Evolutionary conservation across 1,140 invertebrate genomes (phyloP).

Genomic region (Pemphigus obesinymphae): DNA sequence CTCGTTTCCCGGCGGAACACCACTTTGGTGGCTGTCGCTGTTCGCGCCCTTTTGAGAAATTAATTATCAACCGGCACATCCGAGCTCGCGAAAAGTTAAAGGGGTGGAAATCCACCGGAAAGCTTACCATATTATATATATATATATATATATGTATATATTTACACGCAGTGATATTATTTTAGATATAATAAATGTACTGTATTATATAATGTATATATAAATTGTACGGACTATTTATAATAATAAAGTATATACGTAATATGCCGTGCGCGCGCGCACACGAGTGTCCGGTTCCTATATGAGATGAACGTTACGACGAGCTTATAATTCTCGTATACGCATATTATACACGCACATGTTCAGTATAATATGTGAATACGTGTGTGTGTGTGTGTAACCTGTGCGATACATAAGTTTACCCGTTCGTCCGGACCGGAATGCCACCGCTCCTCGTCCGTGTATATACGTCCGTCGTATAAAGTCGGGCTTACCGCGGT

Average conservation of each 20-base stretch:
- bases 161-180: background rate
- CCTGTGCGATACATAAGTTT: background rate
- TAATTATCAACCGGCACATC: constrained; percentile 21
- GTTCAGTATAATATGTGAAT: background rate
- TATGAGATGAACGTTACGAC: background rate
- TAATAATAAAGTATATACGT: background rate
- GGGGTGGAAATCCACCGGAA: constrained; percentile 3
- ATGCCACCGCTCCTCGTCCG: background rate
- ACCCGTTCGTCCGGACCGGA: background rate
- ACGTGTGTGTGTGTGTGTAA: background rate
- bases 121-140: background rate
- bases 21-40: background rate
- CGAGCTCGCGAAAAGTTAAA: constrained; percentile 6
- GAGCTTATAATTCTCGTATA: background rate
- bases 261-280: background rate
- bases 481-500: too few species aligned
- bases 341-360: background rate
- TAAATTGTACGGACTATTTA: too few species aligned
- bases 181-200: background rate
- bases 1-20: background rate
- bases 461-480: background rate
- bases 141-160: background rate
- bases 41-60: background rate
- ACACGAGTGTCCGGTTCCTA: background rate
- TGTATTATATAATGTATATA: background rate